Evolutionary conservation across 2,797 vertebrate species (phyloP), one percentile per base, ranked within the genome.

Genomic region (Chanos chanos): DNA sequence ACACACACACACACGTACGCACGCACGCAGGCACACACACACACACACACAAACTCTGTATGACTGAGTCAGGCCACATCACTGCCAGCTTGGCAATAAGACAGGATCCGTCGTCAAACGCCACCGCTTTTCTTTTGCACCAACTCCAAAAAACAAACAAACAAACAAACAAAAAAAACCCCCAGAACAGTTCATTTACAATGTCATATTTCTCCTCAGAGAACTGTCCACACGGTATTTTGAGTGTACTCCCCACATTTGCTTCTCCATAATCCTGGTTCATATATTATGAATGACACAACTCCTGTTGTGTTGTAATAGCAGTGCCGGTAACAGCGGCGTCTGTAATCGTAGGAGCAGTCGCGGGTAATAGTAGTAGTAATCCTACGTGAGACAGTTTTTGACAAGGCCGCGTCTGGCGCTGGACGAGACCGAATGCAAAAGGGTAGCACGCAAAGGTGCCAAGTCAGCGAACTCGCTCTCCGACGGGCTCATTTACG

Each of bases 281-380:
- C 64, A 80, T 85, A 61, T 62, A 83, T 85, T 75, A 85, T 68
- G 79, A 30, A 83, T 75, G 56, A 19, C 27, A 15, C 21, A 47
- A 36, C 66, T 57, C 27, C 10, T 36, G 39, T 30, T 7, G 74
- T 43, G 67, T 63, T 59, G 12, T 45, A 57, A 39, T 10, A 22
- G 49, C 54, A 24, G 45, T 34, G 47, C 36, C 33, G 44, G 12
- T 22, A 34, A 22, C 40, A 44, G 19, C 8, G 36, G 39, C 15
- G 21, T 12, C 33, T 44, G 12, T 22, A 34, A 22, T 40, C 44
- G 19, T 8, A 36, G 39, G 18, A 63, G 47, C 36, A 49, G 37
- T 41, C 15, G 31, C 13, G 34, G 3, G 33, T 18, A 44, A 62
- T 40, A 45, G n/a, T 49, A 30, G 2, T 50, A 50, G 55, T 13